Base-by-base conservation (phyloP, 2,797 vertebrate genomes). In the Dendrocincla tyrannina region DNA sequence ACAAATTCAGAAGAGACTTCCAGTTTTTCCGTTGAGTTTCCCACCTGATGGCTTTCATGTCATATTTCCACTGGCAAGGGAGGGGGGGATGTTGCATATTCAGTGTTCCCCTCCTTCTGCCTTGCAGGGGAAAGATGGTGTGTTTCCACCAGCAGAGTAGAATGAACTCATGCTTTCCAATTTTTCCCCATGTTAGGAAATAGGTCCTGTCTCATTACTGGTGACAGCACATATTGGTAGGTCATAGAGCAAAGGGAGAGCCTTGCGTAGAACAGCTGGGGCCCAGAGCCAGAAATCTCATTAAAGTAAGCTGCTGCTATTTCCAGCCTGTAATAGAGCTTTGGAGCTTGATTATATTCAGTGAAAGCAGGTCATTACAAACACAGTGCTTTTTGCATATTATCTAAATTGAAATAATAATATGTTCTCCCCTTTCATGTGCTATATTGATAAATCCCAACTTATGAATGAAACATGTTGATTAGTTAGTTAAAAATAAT, bases 261-360 rank as follows among this genome's bases (percentile, higher is more conserved):
- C 97, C 97, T 97, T 97, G 95, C 96, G 85, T 96, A 76, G 84
- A 98, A 97, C 98, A 98, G 98, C 98, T 98, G 98, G 97, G 98
- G 97, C 98, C 97, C 96, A 97, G 96, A 97, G 97, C 98, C 97
- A 98, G 98, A 98, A 98, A 98, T 98, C 98, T 98, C 98, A 98
- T 98, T 98, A 98, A 98, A 98, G 97, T 98, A 98, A 99, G 98
- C 98, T 97, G 98, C 97, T 98, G 96, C 98, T 98, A 98, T 98
- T 98, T 99, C 98, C 97, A 98, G 98, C 96, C 94, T 95, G 97
- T 98, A 98, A 98, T 98, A 97, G 94, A 98, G 98, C 97, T 98
- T 98, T 97, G 98, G 96, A 97, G 98, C 97, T 97, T 98, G 98
- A 98, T 98, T 98, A 97, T 98, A 98, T 98, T 98, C 96, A 97